phyloP scores from a whole-genome alignment of 2,888 invertebrate genomes.

The Erannis defoliaria region DNA sequence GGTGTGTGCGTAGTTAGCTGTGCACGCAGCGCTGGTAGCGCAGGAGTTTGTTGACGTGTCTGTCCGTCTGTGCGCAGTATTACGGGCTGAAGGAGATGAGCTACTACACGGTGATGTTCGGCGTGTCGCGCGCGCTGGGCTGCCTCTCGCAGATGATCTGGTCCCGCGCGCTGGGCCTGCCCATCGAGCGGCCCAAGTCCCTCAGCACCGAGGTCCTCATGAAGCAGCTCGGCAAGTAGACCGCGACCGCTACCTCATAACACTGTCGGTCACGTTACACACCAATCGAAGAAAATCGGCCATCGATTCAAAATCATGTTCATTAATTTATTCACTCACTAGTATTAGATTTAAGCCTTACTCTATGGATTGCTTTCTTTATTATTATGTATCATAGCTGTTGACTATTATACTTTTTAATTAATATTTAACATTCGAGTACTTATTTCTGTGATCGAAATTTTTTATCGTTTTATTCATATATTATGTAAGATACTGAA shows the following conservation, averaged over 20 bases:
- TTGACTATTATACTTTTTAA: constrained; percentile 45
- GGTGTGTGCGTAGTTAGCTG: too few relatives aligned
- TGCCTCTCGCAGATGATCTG: constrained; percentile 94
- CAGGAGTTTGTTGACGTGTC: too few relatives aligned
- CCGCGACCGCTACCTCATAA: neutral
- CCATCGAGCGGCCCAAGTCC: constrained; percentile 95
- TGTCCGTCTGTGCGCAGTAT: constrained; percentile 86
- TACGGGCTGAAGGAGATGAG: constrained; percentile 97
- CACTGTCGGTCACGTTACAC: constrained; percentile 26
- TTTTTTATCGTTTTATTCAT: constrained; percentile 46
- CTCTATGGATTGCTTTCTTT: constrained; percentile 56
- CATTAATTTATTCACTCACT: constrained; percentile 22
- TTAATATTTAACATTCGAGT: constrained; percentile 49
- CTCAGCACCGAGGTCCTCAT: constrained; percentile 89
- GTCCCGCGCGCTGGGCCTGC: constrained; percentile 94
- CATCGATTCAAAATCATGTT: constrained; percentile 7
- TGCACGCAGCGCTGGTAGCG: too few relatives aligned
- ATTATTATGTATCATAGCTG: constrained; percentile 48
- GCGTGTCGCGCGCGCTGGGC: constrained; percentile 95
- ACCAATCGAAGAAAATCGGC: constrained; percentile 33
- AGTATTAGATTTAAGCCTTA: constrained; percentile 57
- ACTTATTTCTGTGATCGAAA: constrained; percentile 68
- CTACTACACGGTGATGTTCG: constrained; percentile 97
- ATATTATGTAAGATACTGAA: neutral
- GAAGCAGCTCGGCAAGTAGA: constrained; percentile 76